Evolutionary conservation across 2,888 invertebrate species (phyloP).

Genomic region (Lottia gigantea): DNA sequence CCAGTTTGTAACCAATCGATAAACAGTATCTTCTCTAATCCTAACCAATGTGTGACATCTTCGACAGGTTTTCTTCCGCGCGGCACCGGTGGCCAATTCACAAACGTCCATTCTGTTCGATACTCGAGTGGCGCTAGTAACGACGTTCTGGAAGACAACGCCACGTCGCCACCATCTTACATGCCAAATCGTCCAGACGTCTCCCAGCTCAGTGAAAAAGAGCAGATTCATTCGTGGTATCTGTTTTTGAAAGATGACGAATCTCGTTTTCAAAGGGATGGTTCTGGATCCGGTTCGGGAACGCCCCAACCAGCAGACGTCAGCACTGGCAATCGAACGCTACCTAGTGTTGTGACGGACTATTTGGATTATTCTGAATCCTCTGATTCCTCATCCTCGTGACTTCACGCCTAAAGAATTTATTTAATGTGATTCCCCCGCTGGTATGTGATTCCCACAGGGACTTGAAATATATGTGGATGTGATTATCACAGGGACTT

Average conservation of each 20-base stretch:
- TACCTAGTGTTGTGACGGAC: slow-evolving; percentile 4
- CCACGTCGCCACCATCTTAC: neutral
- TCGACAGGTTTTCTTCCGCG: neutral
- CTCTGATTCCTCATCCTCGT: neutral
- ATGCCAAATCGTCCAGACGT: neutral
- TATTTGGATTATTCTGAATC: neutral
- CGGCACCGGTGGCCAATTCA: neutral
- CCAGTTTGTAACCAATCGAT: neutral
- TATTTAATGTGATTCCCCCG: too few species aligned
- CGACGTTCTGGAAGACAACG: neutral
- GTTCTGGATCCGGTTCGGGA: neutral
- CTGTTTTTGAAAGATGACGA: neutral
- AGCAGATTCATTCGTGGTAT: slow-evolving; percentile 6
- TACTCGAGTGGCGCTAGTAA: neutral
- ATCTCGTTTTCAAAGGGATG: neutral
- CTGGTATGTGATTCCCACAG: too few species aligned
- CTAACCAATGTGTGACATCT: neutral
- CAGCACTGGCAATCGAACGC: neutral
- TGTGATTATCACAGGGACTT: too few species aligned
- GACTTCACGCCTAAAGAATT: neutral
- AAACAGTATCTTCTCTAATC: neutral
- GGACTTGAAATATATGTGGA: too few species aligned
- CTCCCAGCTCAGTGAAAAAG: neutral
- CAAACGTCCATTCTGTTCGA: neutral
- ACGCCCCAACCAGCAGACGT: neutral